These are phyloP conservation scores for Cataglyphis hispanica DNA, from an alignment of 1,140 invertebrate species.

Conservation along the genomic window DNA sequence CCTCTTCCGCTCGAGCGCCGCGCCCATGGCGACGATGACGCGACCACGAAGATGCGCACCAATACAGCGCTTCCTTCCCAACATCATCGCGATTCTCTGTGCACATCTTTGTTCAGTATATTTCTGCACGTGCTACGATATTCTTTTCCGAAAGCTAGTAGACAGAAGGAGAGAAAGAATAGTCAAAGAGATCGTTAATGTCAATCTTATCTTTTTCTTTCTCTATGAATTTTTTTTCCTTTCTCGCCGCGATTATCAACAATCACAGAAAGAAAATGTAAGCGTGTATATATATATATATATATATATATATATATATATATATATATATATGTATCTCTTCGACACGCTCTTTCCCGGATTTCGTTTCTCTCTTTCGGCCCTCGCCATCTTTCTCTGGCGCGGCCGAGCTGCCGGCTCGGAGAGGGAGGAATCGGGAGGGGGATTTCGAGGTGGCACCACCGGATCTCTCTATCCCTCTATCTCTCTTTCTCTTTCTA, in stretches of 20 bases:
- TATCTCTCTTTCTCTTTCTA: slow-evolving; percentile 25
- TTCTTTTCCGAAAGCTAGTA: background rate
- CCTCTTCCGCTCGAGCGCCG: slow-evolving; percentile 55
- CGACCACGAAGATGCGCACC: slow-evolving; percentile 12
- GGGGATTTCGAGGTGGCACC: slow-evolving; percentile 54
- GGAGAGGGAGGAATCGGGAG: slow-evolving; percentile 67
- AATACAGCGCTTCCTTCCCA: background rate
- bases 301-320: no score
- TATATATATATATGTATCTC: no score
- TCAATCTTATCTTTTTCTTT: background rate
- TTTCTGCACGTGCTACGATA: background rate
- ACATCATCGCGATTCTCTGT: background rate
- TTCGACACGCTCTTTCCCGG: slow-evolving; percentile 32
- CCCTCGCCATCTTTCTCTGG: slow-evolving; percentile 72
- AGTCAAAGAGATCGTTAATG: background rate
- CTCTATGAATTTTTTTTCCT: background rate
- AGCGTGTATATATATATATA: no score
- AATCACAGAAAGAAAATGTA: background rate
- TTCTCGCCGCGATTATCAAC: slow-evolving; percentile 11
- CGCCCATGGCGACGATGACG: slow-evolving; percentile 66
- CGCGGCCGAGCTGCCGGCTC: slow-evolving; percentile 42
- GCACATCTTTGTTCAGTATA: slow-evolving; percentile 21
- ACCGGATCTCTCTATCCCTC: slow-evolving; percentile 42
- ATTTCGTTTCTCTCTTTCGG: slow-evolving; percentile 47
- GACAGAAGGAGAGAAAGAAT: background rate